Evolutionary conservation across 1,140 invertebrate genomes (phyloP).

Genomic region (Phenacoccus solenopsis): DNA sequence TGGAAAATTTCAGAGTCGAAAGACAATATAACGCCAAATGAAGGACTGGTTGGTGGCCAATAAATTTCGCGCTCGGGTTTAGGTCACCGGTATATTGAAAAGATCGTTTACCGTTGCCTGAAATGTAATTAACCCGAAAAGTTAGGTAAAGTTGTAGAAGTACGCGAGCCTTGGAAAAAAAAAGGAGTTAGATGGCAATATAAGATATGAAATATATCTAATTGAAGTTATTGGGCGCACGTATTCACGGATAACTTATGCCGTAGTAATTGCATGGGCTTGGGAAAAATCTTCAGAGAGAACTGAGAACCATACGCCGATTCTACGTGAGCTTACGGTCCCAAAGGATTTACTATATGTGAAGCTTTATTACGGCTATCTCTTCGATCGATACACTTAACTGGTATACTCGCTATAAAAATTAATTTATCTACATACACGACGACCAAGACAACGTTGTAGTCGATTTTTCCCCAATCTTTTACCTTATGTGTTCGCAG

Average conservation of each 20-base stretch:
- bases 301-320: neutral
- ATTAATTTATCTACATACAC: constrained; percentile 3
- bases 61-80: no score
- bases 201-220: constrained; percentile 3
- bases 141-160: neutral
- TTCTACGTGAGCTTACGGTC: neutral
- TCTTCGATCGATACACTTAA: neutral
- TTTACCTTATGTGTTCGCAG: no score
- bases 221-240: constrained; percentile 1
- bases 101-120: neutral
- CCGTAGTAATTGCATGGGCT: constrained; percentile 1
- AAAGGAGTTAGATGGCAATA: constrained; percentile 1
- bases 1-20: no score
- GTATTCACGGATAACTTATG: neutral
- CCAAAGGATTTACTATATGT: neutral
- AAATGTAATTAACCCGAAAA: neutral
- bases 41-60: no score
- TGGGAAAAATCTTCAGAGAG: neutral
- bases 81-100: neutral
- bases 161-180: neutral
- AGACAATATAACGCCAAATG: no score
- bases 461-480: neutral
- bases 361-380: neutral
- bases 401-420: neutral
- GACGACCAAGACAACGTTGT: no score